Evolutionary conservation across 2,797 vertebrate genomes (phyloP).

Genomic region (Ptychadena robeensis): DNA sequence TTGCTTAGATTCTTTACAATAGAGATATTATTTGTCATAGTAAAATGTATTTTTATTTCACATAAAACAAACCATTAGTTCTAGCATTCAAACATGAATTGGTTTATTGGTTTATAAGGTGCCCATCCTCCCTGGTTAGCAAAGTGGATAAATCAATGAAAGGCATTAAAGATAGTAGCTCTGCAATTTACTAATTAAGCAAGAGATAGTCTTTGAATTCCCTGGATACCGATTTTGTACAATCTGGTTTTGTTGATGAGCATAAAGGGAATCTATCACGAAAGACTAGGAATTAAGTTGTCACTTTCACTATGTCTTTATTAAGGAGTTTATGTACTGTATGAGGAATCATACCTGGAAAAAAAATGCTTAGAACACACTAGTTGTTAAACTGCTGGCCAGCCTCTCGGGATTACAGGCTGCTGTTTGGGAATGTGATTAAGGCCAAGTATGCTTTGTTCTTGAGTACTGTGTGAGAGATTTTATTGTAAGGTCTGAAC

Average conservation of each 20-base stretch:
- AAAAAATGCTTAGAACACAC: constrained; percentile 21
- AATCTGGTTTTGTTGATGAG: constrained; percentile 32
- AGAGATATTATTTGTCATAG: too few species aligned
- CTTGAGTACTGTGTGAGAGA: not conserved
- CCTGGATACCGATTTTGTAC: constrained; percentile 28
- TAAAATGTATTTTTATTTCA: too few species aligned
- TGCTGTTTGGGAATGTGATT: not conserved
- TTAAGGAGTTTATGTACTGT: constrained; percentile 38
- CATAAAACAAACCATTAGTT: too few species aligned
- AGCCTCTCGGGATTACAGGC: not conserved
- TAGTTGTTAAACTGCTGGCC: not conserved
- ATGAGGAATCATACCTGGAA: constrained; percentile 11
- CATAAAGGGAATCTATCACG: constrained; percentile 32
- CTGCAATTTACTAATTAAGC: constrained; percentile 41
- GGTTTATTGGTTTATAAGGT: not conserved
- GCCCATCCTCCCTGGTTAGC: not conserved
- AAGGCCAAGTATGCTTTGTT: not conserved
- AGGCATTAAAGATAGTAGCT: constrained; percentile 21
- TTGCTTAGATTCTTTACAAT: too few species aligned
- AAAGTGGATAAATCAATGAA: constrained; percentile 28
- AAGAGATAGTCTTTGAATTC: constrained; percentile 30
- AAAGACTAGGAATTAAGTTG: constrained; percentile 42
- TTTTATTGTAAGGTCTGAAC: not conserved
- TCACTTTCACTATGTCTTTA: constrained; percentile 36
- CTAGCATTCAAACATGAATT: not conserved